A percentile compares a stretch with the other conserved stretches of the same genome.
These are phyloP conservation scores for Fabriciana adippe DNA, from an alignment of 2,888 invertebrate genomes.

Conservation along the genomic window DNA sequence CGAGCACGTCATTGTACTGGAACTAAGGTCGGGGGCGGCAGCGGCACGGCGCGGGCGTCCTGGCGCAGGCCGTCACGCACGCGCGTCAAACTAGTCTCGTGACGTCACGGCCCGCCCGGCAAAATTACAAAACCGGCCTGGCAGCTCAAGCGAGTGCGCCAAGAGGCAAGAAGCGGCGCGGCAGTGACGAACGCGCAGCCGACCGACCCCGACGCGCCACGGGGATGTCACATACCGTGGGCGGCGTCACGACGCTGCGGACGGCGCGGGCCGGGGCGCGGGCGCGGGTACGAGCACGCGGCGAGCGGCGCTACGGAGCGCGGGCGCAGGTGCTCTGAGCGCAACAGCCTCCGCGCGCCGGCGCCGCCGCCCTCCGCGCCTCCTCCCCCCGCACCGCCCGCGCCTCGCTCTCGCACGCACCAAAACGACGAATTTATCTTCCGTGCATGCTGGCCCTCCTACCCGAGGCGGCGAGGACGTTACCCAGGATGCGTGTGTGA, in stretches of 20 bases:
- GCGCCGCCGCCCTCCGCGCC: constrained; percentile 82
- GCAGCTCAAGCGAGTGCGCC: constrained; percentile 64
- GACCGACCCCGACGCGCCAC: constrained; percentile 79
- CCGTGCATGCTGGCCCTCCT: constrained; percentile 76
- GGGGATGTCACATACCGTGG: constrained; percentile 74
- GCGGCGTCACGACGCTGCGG: constrained; percentile 75
- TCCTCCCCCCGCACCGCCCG: constrained; percentile 67
- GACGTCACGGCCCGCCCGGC: constrained; percentile 80
- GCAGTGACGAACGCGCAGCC: constrained; percentile 79
- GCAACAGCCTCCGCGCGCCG: constrained; percentile 84
- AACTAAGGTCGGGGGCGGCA: constrained; percentile 74
- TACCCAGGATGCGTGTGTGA: constrained; percentile 49
- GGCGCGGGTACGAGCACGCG: constrained; percentile 77
- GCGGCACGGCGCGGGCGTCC: constrained; percentile 66
- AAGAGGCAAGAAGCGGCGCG: constrained; percentile 55
- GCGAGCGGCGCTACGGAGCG: constrained; percentile 82
- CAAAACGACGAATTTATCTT: constrained; percentile 81
- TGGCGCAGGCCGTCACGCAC: constrained; percentile 76
- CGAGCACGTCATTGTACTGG: constrained; percentile 76
- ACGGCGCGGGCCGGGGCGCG: constrained; percentile 66
- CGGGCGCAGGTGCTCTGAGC: constrained; percentile 88
- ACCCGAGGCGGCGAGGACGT: constrained; percentile 72
- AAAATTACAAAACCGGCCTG: constrained; percentile 79
- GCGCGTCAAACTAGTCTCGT: constrained; percentile 79
- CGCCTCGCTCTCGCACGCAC: constrained; percentile 73